Conservation (phyloP, 2,888 invertebrate species). For the Hipparchia semele region DNA sequence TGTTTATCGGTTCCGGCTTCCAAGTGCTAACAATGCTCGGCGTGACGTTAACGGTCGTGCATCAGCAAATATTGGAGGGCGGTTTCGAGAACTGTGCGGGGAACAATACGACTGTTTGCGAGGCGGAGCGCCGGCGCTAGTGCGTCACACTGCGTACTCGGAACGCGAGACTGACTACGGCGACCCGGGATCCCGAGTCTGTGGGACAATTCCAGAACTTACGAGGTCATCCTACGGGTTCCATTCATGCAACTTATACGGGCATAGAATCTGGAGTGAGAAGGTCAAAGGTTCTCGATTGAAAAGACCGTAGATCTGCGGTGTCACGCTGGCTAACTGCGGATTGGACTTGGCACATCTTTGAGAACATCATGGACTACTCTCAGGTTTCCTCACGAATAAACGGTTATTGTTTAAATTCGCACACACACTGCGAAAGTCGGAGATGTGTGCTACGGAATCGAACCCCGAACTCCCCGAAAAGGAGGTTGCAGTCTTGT, state of each 20-base stretch:
- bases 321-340: too few species aligned
- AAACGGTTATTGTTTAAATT: too few species aligned
- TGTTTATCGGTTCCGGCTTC: slow-evolving; percentile 7
- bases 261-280: neutral
- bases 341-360: too few species aligned
- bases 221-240: neutral
- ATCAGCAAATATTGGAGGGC: slow-evolving; percentile 5
- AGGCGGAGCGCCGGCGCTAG: slow-evolving; percentile 11
- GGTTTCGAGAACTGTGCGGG: neutral
- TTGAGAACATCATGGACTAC: too few species aligned
- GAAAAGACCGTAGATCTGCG: too few species aligned
- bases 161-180: slow-evolving; percentile 1
- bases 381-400: too few species aligned
- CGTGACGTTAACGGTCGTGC: neutral
- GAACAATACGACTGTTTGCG: slow-evolving; percentile 4
- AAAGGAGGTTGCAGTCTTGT: too few species aligned
- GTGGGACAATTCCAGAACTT: neutral
- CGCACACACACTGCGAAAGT: too few species aligned
- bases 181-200: neutral
- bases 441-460: too few species aligned
- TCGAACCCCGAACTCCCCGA: too few species aligned
- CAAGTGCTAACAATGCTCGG: neutral
- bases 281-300: too few species aligned
- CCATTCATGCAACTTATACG: neutral
- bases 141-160: slow-evolving; percentile 13